These are phyloP conservation scores for Helleia helle DNA, from an alignment of 2,888 invertebrate genomes.

Conservation along the genomic window DNA sequence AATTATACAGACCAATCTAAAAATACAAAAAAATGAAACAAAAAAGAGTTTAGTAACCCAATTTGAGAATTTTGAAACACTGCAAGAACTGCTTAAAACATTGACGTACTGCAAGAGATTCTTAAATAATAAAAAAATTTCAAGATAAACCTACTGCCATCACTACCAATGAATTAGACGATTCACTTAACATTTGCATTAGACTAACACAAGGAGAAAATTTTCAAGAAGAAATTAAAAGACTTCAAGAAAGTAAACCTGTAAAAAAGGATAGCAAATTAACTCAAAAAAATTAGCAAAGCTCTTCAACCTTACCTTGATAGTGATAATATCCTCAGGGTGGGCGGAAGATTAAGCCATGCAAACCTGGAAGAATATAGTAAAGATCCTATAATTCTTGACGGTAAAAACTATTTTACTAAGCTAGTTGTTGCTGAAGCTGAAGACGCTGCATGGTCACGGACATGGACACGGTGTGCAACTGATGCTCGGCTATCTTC, in stretches of 20 bases:
- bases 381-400: constrained; percentile 21
- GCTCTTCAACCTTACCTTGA: constrained; percentile 21
- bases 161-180: not conserved
- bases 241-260: not conserved
- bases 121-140: too few relatives aligned
- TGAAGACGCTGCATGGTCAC: constrained; percentile 19
- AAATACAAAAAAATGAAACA: too few relatives aligned
- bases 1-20: too few relatives aligned
- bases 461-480: too few relatives aligned
- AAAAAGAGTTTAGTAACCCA: too few relatives aligned
- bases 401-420: constrained; percentile 18
- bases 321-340: constrained; percentile 11
- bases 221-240: too few relatives aligned
- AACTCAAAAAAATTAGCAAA: too few relatives aligned
- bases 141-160: constrained; percentile 5
- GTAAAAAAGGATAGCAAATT: constrained; percentile 15
- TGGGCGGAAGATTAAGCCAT: constrained; percentile 14
- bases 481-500: constrained; percentile 8
- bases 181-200: not conserved
- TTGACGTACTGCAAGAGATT: too few relatives aligned
- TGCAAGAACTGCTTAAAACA: too few relatives aligned
- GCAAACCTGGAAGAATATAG: constrained; percentile 12
- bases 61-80: too few relatives aligned
- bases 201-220: too few relatives aligned
- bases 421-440: constrained; percentile 20